phyloP scores from a whole-genome alignment of 2,797 vertebrate species.

The Thalassophryne amazonica region DNA sequence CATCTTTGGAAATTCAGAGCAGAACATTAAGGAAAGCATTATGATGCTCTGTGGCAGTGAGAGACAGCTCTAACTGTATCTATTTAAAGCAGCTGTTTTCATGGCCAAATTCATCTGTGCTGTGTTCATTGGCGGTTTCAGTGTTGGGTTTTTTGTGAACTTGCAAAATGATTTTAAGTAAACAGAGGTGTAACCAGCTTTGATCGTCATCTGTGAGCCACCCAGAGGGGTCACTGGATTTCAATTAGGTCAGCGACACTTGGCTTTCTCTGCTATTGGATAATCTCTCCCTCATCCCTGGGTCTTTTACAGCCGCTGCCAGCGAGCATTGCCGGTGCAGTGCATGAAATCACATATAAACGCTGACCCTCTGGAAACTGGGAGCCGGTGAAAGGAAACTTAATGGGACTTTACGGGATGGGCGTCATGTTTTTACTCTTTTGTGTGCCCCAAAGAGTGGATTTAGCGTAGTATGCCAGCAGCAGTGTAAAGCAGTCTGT shows the following conservation, averaged over 20 bases:
- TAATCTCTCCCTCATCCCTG: conserved; percentile 55
- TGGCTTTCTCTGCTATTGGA: conserved; percentile 45
- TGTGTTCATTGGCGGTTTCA: conserved; percentile 75
- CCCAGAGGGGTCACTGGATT: conserved; percentile 84
- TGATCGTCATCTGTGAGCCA: conserved; percentile 67
- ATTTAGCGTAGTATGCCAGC: conserved; percentile 29
- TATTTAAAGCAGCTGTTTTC: conserved; percentile 84
- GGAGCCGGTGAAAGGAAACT: conserved; percentile 35
- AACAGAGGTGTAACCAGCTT: conserved; percentile 73
- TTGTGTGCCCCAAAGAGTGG: conserved; percentile 32
- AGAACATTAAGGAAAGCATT: conserved; percentile 68
- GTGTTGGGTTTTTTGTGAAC: conserved; percentile 80
- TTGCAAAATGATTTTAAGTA: conserved; percentile 74
- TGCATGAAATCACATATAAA: conserved; percentile 72
- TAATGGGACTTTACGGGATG: conserved; percentile 50
- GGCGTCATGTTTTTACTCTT: conserved; percentile 35
- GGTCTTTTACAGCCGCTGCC: conserved; percentile 58
- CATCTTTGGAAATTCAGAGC: conserved; percentile 72
- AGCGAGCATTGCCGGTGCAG: conserved; percentile 49
- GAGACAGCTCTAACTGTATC: conserved; percentile 67
- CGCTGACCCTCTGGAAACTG: conserved; percentile 67
- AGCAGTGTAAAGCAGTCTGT: conserved; percentile 32
- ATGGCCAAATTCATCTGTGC: conserved; percentile 74
- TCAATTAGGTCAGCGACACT: conserved; percentile 80
- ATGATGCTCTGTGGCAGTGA: conserved; percentile 65